Evolutionary conservation across 2,797 vertebrate species (phyloP), one percentile per base, ranked within the genome.

Genomic region (Lepus oiostolus): DNA sequence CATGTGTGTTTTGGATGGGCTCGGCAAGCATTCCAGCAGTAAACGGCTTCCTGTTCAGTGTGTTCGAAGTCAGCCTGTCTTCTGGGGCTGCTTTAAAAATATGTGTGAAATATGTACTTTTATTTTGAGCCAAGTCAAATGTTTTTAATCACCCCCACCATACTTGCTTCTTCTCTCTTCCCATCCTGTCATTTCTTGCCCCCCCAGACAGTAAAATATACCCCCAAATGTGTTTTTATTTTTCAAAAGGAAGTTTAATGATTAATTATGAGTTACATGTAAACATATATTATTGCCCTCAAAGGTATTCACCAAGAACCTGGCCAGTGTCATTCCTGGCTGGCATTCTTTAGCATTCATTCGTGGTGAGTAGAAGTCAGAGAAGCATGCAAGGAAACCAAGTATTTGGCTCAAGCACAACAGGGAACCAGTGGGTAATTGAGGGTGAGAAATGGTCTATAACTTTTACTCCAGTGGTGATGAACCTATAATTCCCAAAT

Each of bases 21-120:
- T 98, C 99, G 98, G 99, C 98, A 98, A 98, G 98, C 99, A 99
- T 99, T 99, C 99, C 99, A 98, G 95, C 95, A 97, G 98, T 99
- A 99, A 99, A 99, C 99, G 99, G 99, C 99, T 99, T 99, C 99
- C 99, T 99, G 99, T 98, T 99, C 99, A 99, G 98, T 97, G 88
- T 97, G 98, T 99, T 99, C 98, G 99, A 99, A 98, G 98, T 98
- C 98, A 98, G 97, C 98, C 97, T 98, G 98, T 98, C 98, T 98
- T 99, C 96, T 97, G 98, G 98, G 98, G 98, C 98, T 99, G 99
- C 99, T 99, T 99, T 99, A 99, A 98, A 99, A 98, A 98, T 98
- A 98, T 98, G 98, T 98, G 98, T 98, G 98, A 98, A 98, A 97
- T 98, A 98, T 98, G 98, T 97, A 97, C 98, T 99, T 99, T 99